Percentiles rank a stretch among this genome's conserved stretches.
These are phyloP conservation scores for Chionodraco myersi DNA, from an alignment of 2,113 vertebrate genomes.

Conservation along the genomic window DNA sequence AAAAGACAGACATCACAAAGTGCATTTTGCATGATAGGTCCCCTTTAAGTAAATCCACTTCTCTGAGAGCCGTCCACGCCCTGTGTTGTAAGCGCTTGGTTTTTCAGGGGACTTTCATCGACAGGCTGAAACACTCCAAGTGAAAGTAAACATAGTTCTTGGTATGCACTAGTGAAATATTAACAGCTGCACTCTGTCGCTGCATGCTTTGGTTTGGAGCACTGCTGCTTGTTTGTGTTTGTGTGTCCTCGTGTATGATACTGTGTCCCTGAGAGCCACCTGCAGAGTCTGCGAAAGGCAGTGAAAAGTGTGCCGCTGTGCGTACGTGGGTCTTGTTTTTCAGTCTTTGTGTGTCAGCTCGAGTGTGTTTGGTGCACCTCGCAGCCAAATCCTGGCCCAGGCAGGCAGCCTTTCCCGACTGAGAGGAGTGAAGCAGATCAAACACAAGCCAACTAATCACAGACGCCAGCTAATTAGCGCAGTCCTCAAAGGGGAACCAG, in stretches of 20 bases:
- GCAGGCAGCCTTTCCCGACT: slow-evolving; percentile 64
- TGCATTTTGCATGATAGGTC: too few relatives aligned
- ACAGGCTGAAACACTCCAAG: slow-evolving; percentile 53
- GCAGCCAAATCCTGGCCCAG: slow-evolving; percentile 60
- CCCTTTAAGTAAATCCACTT: slow-evolving; percentile 59
- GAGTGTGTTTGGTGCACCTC: slow-evolving; percentile 46
- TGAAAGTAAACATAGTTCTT: slow-evolving; percentile 67
- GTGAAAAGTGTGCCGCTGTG: slow-evolving; percentile 20
- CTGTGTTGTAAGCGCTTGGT: slow-evolving; percentile 16
- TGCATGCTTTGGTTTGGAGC: slow-evolving; percentile 29
- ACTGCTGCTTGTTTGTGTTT: slow-evolving; percentile 4
- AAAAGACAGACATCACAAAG: too few relatives aligned
- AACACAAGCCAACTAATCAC: slow-evolving; percentile 80
- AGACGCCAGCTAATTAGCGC: slow-evolving; percentile 80
- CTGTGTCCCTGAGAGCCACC: slow-evolving; percentile 61
- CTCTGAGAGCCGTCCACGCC: slow-evolving; percentile 56
- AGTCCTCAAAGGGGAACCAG: slow-evolving; percentile 79
- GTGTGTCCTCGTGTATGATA: slow-evolving; percentile 47
- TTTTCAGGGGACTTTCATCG: slow-evolving; percentile 55
- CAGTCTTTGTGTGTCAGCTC: slow-evolving; percentile 28
- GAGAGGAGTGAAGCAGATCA: slow-evolving; percentile 75
- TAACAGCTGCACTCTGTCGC: slow-evolving; percentile 62
- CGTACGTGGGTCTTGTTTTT: slow-evolving; percentile 34
- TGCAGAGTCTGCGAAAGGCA: slow-evolving; percentile 61
- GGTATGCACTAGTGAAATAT: slow-evolving; percentile 66